Base-by-base conservation (phyloP, 2,113 vertebrate genomes). In the Suncus etruscus region DNA sequence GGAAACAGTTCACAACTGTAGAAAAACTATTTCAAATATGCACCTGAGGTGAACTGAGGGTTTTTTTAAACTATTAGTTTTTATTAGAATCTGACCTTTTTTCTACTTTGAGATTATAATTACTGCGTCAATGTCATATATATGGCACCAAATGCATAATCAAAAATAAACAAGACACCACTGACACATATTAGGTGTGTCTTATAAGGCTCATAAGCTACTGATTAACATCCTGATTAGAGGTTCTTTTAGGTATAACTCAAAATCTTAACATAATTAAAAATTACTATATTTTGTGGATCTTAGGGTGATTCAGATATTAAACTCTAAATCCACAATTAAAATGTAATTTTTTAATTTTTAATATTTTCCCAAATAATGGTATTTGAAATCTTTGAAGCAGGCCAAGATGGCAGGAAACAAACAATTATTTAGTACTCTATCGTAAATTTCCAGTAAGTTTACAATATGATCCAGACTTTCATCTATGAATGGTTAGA, bases 21-120 rank as follows among this genome's bases (percentile, higher is more conserved):
- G 83, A 74, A 91, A 91, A 73, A 85, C 58, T 39, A 89, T 65
- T 86, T 89, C n/a, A 39, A 91, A 86, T 94, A 48, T 76, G 47
- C 7, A 84, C 22, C 83, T 70, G 27, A 76, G 76, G 47, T 91
- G 94, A 95, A 95, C 66, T 47, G 79, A 92, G 2, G 6, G 15
- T 1, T 20, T 79, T 85, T 7, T 80, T 74, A 83, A 95, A 88
- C 66, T 79, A 18, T 12, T 87, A 82, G 39, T 61, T 90, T 79
- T 63, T 69, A 82, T 51, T 31, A 78, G 7, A 70, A 27, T 72
- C 0, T 10, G 54, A 61, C 16, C 8, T 50, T 39, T 88, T 92
- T 79, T 12, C 25, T 91, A 69, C 86, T 91, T 50, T 77, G 47
- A 94, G 63, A 80, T 5, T 83, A 27, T 45, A 83, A 61, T 25